Conservation (phyloP, 2,113 vertebrate species). For the Lophura nycthemera region DNA sequence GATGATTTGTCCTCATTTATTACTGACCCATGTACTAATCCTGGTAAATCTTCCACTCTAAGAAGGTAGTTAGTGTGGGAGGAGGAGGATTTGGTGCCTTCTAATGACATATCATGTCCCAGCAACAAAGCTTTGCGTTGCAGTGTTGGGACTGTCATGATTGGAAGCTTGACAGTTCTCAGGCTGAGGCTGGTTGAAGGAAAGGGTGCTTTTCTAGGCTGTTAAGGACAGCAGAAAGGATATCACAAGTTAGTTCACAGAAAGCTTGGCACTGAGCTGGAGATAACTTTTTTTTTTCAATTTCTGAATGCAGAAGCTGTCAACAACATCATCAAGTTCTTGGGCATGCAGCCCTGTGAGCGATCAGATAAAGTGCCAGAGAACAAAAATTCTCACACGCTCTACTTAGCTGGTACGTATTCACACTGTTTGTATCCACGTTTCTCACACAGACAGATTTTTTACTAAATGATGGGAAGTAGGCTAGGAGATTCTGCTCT, state of each 20-base stretch:
- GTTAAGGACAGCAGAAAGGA: not conserved
- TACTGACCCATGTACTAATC: not conserved
- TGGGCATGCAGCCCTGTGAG: constrained; percentile 99
- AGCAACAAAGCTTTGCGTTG: not conserved
- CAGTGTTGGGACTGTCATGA: not conserved
- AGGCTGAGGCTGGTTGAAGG: not conserved
- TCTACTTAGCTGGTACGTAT: constrained; percentile 91
- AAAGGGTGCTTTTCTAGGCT: not conserved
- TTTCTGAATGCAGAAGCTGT: constrained; percentile 88
- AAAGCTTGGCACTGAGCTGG: not conserved
- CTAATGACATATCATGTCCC: rapidly evolving
- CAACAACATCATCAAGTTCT: constrained; percentile 92
- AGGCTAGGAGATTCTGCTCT: not conserved
- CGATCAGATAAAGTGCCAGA: constrained; percentile 97
- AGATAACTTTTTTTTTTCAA: not conserved
- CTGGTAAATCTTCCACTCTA: rapidly evolving
- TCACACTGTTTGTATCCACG: rapidly evolving
- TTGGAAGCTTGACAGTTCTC: not conserved
- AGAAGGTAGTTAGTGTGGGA: not conserved
- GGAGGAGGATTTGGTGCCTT: not conserved
- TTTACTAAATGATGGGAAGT: not conserved
- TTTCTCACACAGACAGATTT: not conserved
- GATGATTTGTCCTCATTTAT: not conserved
- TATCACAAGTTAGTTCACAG: not conserved
- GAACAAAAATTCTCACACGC: constrained; percentile 95